Evolutionary conservation across 1,140 invertebrate species (phyloP).

Genomic region (Bombus pyrosoma): DNA sequence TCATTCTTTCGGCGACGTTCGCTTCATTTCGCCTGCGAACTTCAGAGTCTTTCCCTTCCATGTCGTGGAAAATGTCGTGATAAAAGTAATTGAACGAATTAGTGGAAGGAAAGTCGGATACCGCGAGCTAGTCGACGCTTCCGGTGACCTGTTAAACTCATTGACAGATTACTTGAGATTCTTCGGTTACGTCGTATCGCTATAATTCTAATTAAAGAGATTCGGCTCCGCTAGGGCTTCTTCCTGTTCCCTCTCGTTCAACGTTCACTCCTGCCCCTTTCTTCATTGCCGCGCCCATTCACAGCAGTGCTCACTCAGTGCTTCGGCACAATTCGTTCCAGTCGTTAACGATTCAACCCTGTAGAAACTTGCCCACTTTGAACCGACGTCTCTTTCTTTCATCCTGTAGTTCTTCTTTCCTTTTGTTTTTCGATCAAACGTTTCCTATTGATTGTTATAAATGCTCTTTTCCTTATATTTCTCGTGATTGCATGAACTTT

Average conservation of each 20-base stretch:
- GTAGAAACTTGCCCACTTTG: constrained; percentile 60
- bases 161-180: constrained; percentile 69
- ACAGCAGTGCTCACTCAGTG: no score
- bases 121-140: background rate
- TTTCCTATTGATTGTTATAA: background rate
- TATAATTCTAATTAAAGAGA: constrained; percentile 73
- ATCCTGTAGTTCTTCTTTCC: no score
- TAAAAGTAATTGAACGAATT: constrained; percentile 50
- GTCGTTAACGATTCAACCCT: constrained; percentile 64
- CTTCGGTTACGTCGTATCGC: constrained; percentile 58
- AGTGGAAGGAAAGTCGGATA: background rate
- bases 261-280: background rate
- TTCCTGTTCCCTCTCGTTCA: background rate
- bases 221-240: constrained; percentile 36
- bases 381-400: background rate
- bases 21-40: constrained; percentile 13
- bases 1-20: background rate
- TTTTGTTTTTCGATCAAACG: background rate
- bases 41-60: background rate
- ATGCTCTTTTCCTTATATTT: no score
- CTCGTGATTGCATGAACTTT: background rate
- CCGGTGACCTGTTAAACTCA: constrained; percentile 22
- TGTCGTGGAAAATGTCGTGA: background rate
- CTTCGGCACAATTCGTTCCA: constrained; percentile 49
- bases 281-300: constrained; percentile 9